Base-by-base conservation (phyloP, 2,113 vertebrate genomes). In the Antidorcas marsupialis region DNA sequence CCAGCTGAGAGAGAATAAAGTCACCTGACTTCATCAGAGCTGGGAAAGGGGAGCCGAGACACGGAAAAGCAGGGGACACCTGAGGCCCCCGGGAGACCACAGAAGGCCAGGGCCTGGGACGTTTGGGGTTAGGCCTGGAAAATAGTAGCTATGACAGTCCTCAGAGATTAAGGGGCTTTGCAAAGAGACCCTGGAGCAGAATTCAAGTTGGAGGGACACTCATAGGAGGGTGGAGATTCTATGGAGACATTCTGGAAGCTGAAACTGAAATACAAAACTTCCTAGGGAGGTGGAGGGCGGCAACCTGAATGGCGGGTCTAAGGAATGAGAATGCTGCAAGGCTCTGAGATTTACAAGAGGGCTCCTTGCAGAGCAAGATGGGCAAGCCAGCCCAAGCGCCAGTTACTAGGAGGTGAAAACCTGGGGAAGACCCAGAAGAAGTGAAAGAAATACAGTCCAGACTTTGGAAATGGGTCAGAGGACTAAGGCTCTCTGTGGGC, bases 181-280 rank as follows among this genome's bases (percentile, higher is more conserved):
- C 52, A 36, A 96, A 55, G 60, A 78, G 89, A 64, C 50, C 27
- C 47, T n/a, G 91, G 8, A 39, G 53, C 74, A 93, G 89, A 91
- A 25, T 39, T 36, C 17, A 2, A 39, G 8, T 7, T 47, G 89
- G 2, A 62, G 71, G 25, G 30, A 33, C 25, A n/a, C 4, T 17
- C 25, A 12, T 0, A 28, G 47, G 47, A 86, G 36, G 8, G 2
- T 60, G 36, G 19, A 55, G 19, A 52, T n/a, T 36, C 45, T 43
- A n/a, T 21, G 36, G 28, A 83, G 12, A 62, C 28, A 33, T 39
- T 25, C 36, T 57, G 62, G 78, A 91, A 89, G 78, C 28, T 23
- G n/a, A 39, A 53, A 16, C 1, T 67, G 11, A 27, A 57, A 67
- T 52, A 21, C 1, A 2, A 60, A 47, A 23, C 47, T 60, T 57